These are phyloP conservation scores for Trematocara marginatum DNA, from an alignment of 2,113 vertebrate genomes.

Conservation along the genomic window DNA sequence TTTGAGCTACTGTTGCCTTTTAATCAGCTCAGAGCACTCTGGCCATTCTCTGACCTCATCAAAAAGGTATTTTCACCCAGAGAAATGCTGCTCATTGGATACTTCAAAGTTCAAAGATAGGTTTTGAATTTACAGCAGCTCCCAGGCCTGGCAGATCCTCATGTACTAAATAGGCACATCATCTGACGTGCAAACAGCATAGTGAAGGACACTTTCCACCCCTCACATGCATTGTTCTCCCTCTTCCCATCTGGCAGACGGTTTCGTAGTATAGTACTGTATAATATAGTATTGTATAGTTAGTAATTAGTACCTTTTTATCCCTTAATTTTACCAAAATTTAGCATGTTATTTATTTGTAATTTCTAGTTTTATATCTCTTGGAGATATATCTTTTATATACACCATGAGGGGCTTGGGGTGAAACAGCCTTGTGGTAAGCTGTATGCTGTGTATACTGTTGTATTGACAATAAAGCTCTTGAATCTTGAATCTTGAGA, in stretches of 20 bases:
- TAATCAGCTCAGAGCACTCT: not conserved
- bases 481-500: not conserved
- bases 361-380: not conserved
- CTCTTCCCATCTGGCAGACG: not conserved
- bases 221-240: not conserved
- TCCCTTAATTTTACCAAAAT: fast-evolving
- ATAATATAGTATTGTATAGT: not conserved
- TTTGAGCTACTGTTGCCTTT: not conserved
- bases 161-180: not conserved
- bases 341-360: not conserved
- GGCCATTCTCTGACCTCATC: not conserved
- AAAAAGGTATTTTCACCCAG: not conserved
- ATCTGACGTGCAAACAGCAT: not conserved
- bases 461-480: not conserved
- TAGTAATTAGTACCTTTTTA: not conserved
- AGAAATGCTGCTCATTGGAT: not conserved
- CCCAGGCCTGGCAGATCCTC: not conserved
- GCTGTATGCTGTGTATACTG: not conserved
- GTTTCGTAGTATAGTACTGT: not conserved
- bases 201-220: not conserved
- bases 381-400: not conserved
- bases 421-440: not conserved
- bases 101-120: not conserved
- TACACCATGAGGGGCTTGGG: not conserved
- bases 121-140: not conserved